Evolutionary conservation across 2,797 vertebrate genomes (phyloP).

Genomic region (Amphiprion clarkii): DNA sequence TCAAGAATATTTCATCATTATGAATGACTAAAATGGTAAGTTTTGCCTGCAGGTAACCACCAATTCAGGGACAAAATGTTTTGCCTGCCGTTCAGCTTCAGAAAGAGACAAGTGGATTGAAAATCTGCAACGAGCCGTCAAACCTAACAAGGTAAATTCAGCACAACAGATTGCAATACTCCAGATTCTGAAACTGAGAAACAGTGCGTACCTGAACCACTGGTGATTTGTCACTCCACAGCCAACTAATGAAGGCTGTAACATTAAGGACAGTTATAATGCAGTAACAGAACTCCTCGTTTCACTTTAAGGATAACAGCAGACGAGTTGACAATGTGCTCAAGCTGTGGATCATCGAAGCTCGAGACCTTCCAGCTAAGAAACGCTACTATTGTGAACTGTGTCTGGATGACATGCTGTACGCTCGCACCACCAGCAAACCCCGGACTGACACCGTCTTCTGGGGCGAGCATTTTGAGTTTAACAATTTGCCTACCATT

Average conservation of each 20-base stretch:
- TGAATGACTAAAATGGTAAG: not conserved
- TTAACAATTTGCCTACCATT: conserved; percentile 96
- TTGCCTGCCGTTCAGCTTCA: conserved; percentile 95
- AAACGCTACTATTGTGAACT: conserved; percentile 99
- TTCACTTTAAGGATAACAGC: conserved; percentile 92
- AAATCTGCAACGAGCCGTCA: conserved; percentile 94
- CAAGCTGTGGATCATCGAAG: conserved; percentile 98
- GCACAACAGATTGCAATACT: not conserved
- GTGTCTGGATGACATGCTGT: conserved; percentile 97
- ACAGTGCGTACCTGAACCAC: not conserved
- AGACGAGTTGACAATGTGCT: conserved; percentile 96
- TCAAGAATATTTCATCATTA: not conserved
- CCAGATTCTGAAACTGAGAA: not conserved
- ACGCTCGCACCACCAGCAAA: conserved; percentile 98
- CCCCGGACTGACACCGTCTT: conserved; percentile 96
- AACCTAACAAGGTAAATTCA: conserved; percentile 94
- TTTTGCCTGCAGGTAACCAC: conserved; percentile 89
- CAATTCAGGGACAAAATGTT: conserved; percentile 95
- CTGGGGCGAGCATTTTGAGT: conserved; percentile 99
- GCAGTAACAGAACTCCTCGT: conserved; percentile 65
- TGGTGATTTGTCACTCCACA: not conserved
- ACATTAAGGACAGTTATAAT: conserved; percentile 56
- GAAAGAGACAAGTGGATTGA: conserved; percentile 99
- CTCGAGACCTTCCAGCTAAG: conserved; percentile 95
- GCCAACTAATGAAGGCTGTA: conserved; percentile 12